Percentiles rank a stretch among this genome's conserved stretches.
Conservation (phyloP, 2,113 vertebrate species). For the Neomonachus schauinslandi region DNA sequence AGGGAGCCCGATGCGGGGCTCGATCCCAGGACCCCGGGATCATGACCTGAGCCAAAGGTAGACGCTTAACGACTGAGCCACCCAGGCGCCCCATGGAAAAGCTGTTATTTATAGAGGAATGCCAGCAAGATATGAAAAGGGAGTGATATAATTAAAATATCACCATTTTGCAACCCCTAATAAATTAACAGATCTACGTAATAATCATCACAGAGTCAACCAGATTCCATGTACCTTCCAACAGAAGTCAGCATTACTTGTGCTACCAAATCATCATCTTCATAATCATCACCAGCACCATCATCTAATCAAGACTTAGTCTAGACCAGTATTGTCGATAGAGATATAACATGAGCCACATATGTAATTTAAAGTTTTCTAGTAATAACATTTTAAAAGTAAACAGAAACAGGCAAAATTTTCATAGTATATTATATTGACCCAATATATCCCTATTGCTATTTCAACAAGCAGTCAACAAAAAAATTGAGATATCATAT, state of each 20-base stretch:
- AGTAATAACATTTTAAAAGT: constrained; percentile 4
- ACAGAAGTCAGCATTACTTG: neutral
- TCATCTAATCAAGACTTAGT: neutral
- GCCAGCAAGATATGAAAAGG: neutral
- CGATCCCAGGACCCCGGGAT: too few relatives aligned
- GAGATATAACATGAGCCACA: neutral
- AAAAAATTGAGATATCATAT: neutral
- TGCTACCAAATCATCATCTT: neutral
- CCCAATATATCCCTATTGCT: neutral
- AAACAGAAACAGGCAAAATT: neutral
- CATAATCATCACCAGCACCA: neutral
- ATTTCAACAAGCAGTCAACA: constrained; percentile 26
- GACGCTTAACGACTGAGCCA: too few relatives aligned
- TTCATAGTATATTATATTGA: neutral
- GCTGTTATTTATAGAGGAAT: neutral
- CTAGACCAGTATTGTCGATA: neutral
- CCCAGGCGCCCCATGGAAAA: neutral
- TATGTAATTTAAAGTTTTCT: neutral
- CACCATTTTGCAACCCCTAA: neutral
- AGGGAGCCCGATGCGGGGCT: too few relatives aligned
- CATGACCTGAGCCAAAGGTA: too few relatives aligned
- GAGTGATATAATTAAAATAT: neutral
- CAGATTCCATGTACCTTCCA: neutral
- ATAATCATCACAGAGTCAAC: neutral
- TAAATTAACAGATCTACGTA: neutral